Base-by-base conservation (phyloP, 2,888 invertebrate species). In the Cancer borealis region DNA sequence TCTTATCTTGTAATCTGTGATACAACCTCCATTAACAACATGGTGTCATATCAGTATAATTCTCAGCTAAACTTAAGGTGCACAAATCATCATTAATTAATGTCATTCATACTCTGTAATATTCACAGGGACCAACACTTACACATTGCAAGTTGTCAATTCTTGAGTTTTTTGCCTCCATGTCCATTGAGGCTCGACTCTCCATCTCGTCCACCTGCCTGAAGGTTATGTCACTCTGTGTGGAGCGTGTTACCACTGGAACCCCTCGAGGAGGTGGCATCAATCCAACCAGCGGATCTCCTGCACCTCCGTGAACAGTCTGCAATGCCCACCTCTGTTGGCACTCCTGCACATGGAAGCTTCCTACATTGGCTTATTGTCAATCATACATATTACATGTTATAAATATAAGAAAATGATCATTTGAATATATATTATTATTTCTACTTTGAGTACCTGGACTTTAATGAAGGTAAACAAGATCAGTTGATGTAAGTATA, bases 141-240 rank as follows among this genome's bases (percentile, higher is more conserved):
- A 95, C 95, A 94, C 95, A 94, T 60, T 95, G 95, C 92, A 95
- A 95, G 84, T 95, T 95, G 92, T 95, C 95, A 92, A 95, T 95
- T 94, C 95, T 95, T 30, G 92, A 93, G 88, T 95, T 94, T 92
- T 95, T 95, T 39, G 94, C 95, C 89, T 96, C 96, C 92, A 96
- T 95, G 87, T 96, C 95, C 87, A 95, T 92, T 87, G 95, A 94
- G 17, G 94, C 95, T 66, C 95, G 92, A 92, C 94, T 94, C 26
- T 95, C 95, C 88, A 95, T 88, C 54, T 96, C 96, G 39, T 96
- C 96, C 60, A 96, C 91, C 87, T 95, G 96, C 39, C 93, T 87
- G 66, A 92, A 88, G 8, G 96, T 96, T 21, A 96, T 91, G 73
- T 96, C 96, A 66, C 95, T 96, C 93, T 96, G 95, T 21, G 95